These are phyloP conservation scores for Brachionus angularis DNA, from an alignment of 1,140 invertebrate species.

Conservation along the genomic window DNA sequence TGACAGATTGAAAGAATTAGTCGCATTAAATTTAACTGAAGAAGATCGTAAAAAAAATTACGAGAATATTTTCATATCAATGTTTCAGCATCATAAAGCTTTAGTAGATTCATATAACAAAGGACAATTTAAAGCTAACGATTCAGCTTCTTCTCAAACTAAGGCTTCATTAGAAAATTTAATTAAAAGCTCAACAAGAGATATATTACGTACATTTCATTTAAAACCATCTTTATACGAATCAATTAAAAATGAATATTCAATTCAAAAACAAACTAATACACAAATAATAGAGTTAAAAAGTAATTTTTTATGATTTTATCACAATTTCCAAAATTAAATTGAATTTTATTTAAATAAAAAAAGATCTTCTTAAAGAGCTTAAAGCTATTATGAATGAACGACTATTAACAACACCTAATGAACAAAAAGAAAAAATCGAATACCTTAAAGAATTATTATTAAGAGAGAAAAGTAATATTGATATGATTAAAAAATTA, in stretches of 20 bases:
- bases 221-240: slow-evolving; percentile 23
- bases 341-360: neutral
- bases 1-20: neutral
- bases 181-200: slow-evolving; percentile 31
- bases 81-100: slow-evolving; percentile 12
- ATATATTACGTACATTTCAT: slow-evolving; percentile 1
- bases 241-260: slow-evolving; percentile 14
- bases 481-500: slow-evolving; percentile 23
- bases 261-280: neutral
- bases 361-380: slow-evolving; percentile 31
- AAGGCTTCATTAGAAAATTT: slow-evolving; percentile 18
- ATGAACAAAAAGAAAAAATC: slow-evolving; percentile 38
- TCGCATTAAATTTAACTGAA: neutral
- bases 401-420: slow-evolving; percentile 29
- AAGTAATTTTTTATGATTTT: neutral
- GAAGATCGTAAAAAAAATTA: slow-evolving; percentile 3
- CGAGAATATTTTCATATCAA: slow-evolving; percentile 10
- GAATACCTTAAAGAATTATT: slow-evolving; percentile 41
- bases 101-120: slow-evolving; percentile 25
- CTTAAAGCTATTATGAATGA: slow-evolving; percentile 33
- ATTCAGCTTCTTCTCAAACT: slow-evolving; percentile 13
- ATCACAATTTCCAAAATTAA: neutral
- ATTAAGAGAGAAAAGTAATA: slow-evolving; percentile 27
- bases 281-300: slow-evolving; percentile 5
- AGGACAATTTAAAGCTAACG: slow-evolving; percentile 1